phyloP scores from a whole-genome alignment of 2,888 invertebrate genomes.

The Stramonita haemastoma region DNA sequence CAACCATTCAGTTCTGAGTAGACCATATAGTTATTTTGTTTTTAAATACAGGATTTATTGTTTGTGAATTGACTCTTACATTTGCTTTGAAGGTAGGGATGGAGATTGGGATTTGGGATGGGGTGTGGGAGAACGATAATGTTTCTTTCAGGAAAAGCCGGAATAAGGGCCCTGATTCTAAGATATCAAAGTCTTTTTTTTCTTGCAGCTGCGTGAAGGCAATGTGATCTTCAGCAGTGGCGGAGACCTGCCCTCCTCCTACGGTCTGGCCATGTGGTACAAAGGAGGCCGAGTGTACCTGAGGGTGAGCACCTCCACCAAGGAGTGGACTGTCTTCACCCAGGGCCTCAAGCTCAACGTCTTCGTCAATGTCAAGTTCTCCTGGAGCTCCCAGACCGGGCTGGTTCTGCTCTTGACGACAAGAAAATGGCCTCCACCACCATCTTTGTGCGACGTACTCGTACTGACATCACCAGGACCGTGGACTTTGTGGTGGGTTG shows the following conservation, averaged over 20 bases:
- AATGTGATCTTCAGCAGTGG: constrained; percentile 57
- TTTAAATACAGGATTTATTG: too few relatives aligned
- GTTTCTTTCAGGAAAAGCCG: too few relatives aligned
- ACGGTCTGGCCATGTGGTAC: constrained; percentile 60
- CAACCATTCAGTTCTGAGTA: too few relatives aligned
- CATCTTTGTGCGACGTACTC: constrained; percentile 31
- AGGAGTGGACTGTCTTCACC: constrained; percentile 56
- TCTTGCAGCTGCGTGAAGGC: constrained; percentile 31
- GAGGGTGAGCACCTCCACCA: constrained; percentile 54
- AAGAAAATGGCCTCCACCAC: background rate
- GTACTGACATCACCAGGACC: constrained; percentile 18
- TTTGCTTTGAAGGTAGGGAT: too few relatives aligned
- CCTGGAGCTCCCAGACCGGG: constrained; percentile 58
- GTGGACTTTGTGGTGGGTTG: constrained; percentile 47
- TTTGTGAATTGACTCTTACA: too few relatives aligned
- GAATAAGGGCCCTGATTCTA: background rate
- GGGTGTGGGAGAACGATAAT: too few relatives aligned
- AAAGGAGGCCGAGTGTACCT: constrained; percentile 51
- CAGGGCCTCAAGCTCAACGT: constrained; percentile 39
- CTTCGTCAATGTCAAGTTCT: constrained; percentile 54
- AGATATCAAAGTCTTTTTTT: background rate
- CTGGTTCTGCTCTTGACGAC: constrained; percentile 52
- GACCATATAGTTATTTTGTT: too few relatives aligned
- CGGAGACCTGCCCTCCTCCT: constrained; percentile 49
- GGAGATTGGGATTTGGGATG: too few relatives aligned